Percentiles rank a stretch among this genome's conserved stretches.
These are phyloP conservation scores for Zelostemma sp. DNA, from an alignment of 1,140 invertebrate genomes.

Conservation along the genomic window DNA sequence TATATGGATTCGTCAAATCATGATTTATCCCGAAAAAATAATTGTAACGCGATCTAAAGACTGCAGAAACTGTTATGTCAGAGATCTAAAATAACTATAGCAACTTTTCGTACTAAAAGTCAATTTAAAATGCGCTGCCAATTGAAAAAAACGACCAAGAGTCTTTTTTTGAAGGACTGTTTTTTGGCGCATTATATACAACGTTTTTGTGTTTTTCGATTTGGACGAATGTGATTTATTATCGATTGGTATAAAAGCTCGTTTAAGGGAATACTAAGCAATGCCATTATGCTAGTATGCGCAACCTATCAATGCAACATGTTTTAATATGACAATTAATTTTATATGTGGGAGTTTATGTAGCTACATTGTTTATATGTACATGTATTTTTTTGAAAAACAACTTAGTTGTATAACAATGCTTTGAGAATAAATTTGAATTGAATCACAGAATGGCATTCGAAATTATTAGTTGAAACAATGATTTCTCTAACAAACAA, in stretches of 20 bases:
- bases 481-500: too few relatives aligned
- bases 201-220: conserved; percentile 23
- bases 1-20: conserved; percentile 23
- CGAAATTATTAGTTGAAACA: too few relatives aligned
- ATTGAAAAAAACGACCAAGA: conserved; percentile 18
- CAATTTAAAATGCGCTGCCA: conserved; percentile 27
- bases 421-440: conserved; percentile 25
- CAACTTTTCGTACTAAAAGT: conserved; percentile 27
- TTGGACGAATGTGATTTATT: conserved; percentile 9
- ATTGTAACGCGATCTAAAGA: conserved; percentile 13
- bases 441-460: conserved; percentile 12
- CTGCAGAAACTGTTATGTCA: conserved; percentile 9
- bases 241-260: conserved; percentile 13
- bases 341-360: conserved; percentile 52
- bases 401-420: conserved; percentile 45
- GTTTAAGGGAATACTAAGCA: conserved; percentile 35
- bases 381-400: conserved; percentile 44
- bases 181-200: neutral
- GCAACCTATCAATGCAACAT: conserved; percentile 62
- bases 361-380: conserved; percentile 43
- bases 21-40: neutral
- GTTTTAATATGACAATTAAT: conserved; percentile 52
- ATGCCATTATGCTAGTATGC: conserved; percentile 52
- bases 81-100: conserved; percentile 3
- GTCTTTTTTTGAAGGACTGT: neutral